Evolutionary conservation across 1,140 invertebrate genomes (phyloP).

Genomic region (Pseudomyrmex dendroicus): DNA sequence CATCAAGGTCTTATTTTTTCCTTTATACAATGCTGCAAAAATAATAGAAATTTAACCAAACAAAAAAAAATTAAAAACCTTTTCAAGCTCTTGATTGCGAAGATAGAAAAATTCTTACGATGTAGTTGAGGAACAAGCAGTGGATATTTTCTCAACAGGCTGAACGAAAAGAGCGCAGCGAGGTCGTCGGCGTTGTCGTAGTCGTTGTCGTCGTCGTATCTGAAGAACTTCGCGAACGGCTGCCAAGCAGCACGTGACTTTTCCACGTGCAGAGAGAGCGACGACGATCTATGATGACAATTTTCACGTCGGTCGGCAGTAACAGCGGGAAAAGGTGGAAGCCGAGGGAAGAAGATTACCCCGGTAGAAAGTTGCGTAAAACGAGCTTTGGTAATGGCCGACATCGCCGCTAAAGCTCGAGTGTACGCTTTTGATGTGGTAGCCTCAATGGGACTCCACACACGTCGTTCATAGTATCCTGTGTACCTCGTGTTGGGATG

Average conservation of each 20-base stretch:
- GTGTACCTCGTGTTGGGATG: slow-evolving; percentile 3
- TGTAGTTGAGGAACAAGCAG: slow-evolving; percentile 19
- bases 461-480: slow-evolving; percentile 49
- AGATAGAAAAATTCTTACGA: slow-evolving; percentile 50
- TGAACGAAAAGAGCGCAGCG: slow-evolving; percentile 25
- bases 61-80: slow-evolving; percentile 2
- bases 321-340: slow-evolving; percentile 50
- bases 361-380: slow-evolving; percentile 68
- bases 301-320: slow-evolving; percentile 56
- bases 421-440: slow-evolving; percentile 69
- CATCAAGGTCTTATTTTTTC: neutral
- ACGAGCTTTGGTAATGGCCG: slow-evolving; percentile 61
- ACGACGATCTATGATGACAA: slow-evolving; percentile 66
- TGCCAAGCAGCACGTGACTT: slow-evolving; percentile 54
- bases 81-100: slow-evolving; percentile 22
- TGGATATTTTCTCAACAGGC: slow-evolving; percentile 53
- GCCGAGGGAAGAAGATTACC: slow-evolving; percentile 53
- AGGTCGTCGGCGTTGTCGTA: neutral
- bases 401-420: slow-evolving; percentile 61
- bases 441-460: slow-evolving; percentile 62
- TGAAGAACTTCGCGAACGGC: slow-evolving; percentile 29
- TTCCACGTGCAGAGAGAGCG: slow-evolving; percentile 36
- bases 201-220: slow-evolving; percentile 28
- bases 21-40: neutral
- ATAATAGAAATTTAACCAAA: slow-evolving; percentile 43